A percentile compares a stretch with the other conserved stretches of the same genome.
These are phyloP conservation scores for Ursus arctos DNA, from an alignment of 2,113 vertebrate genomes.

Conservation along the genomic window DNA sequence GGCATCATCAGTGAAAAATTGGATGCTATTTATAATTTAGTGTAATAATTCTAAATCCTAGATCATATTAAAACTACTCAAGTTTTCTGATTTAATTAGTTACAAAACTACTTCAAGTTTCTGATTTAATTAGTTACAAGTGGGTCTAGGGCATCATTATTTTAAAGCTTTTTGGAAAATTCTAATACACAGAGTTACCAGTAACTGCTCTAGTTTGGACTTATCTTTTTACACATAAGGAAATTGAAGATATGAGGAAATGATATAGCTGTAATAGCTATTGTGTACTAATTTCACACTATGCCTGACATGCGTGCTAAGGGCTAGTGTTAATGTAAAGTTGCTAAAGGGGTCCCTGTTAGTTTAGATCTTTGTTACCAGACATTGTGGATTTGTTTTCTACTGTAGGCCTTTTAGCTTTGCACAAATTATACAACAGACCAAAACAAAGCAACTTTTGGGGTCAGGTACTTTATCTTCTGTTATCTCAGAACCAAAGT, in stretches of 20 bases:
- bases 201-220: background rate
- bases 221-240: background rate
- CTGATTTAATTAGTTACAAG: background rate
- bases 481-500: background rate
- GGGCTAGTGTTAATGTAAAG: accelerated
- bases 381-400: background rate
- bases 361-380: background rate
- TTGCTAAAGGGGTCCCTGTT: accelerated
- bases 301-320: too few species aligned
- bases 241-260: background rate
- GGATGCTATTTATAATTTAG: background rate
- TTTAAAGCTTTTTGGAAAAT: background rate
- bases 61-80: background rate
- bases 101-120: background rate
- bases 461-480: background rate
- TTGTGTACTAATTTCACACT: background rate
- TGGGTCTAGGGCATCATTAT: background rate
- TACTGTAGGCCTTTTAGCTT: background rate
- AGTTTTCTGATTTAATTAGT: background rate
- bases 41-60: background rate
- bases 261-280: background rate
- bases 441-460: background rate
- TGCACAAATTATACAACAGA: background rate
- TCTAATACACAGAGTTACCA: background rate
- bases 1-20: background rate